Conservation (phyloP, 2,113 vertebrate species). For the Phylloscopus whistleri region DNA sequence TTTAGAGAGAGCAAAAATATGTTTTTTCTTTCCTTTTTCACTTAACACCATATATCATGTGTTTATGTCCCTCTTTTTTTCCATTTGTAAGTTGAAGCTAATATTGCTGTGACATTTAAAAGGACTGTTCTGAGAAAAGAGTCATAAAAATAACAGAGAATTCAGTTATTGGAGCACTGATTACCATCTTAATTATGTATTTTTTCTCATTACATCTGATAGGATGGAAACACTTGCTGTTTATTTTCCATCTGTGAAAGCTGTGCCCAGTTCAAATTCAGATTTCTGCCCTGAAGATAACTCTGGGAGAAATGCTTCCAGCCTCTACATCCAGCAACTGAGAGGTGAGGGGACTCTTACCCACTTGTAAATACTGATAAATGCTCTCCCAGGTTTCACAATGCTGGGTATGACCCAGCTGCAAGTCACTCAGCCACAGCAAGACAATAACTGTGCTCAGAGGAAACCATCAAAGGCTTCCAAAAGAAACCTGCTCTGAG, state of each 20-base stretch:
- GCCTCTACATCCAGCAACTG: neutral
- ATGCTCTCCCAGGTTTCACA: neutral
- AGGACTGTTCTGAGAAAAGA: constrained; percentile 5
- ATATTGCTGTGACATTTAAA: constrained; percentile 21
- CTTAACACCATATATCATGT: neutral
- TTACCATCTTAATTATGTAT: constrained; percentile 18
- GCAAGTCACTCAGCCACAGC: constrained; percentile 15
- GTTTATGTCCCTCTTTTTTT: neutral
- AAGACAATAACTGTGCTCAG: neutral
- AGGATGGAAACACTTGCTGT: neutral
- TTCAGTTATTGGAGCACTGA: neutral
- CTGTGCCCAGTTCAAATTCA: neutral
- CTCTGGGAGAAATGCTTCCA: neutral
- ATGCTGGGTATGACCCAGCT: neutral
- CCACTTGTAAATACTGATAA: neutral
- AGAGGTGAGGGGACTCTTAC: neutral
- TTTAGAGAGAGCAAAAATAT: neutral
- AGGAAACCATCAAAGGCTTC: constrained; percentile 54
- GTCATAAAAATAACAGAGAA: neutral
- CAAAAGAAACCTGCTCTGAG: constrained; percentile 51
- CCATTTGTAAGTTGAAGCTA: neutral
- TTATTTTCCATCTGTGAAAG: constrained; percentile 4
- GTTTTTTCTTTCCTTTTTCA: neutral
- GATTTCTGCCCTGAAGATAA: neutral
- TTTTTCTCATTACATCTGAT: constrained; percentile 33